Evolutionary conservation across 2,113 vertebrate species (phyloP), one percentile per base, ranked within the genome.

Genomic region (Propithecus coquereli): DNA sequence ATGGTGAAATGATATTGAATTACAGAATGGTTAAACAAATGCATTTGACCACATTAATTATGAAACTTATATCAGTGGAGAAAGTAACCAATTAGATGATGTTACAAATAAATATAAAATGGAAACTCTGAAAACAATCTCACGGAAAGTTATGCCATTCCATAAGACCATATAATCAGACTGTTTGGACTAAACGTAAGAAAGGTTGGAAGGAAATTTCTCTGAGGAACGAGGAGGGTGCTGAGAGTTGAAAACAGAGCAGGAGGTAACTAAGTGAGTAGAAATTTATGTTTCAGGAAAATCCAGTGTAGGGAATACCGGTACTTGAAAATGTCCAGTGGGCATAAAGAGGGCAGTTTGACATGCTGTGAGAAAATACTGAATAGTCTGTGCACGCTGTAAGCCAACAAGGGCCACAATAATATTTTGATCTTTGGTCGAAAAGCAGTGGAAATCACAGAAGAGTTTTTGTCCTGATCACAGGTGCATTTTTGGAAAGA

Each of bases 341-440:
- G 25, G 12, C 25, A 3, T 12, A 14, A 25, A 65, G 47, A 37
- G 9, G 8, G 11, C 0, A 30, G 18, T 6, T 13, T 22, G 12
- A 54, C 1, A 0, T 9, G 11, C 8, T 50, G 5, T 13, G 30
- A 43, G 37, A 18, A 45, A 77, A 37, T 2, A 3, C 6, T 32
- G 23, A 5, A 0, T 5, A 12, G 32, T 1, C 12, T 5, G 8
- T 65, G 12, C 20, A 13, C 27, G 16, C 54, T 73, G 37, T 12
- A 5, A 1, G 4, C 45, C 68, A 57, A 32, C 6, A 4, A 3
- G 3, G 13, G n/a, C 23, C 32, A 14, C 0, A 0, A 6, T 6
- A 5, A 14, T 7, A 22, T 54, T 52, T 52, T 43, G 30, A 22
- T 71, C 25, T 89, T 59, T 23, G 6, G 32, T 59, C 43, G 4